phyloP scores from a whole-genome alignment of 2,888 invertebrate genomes.

The Lycocerus yunnanus region DNA sequence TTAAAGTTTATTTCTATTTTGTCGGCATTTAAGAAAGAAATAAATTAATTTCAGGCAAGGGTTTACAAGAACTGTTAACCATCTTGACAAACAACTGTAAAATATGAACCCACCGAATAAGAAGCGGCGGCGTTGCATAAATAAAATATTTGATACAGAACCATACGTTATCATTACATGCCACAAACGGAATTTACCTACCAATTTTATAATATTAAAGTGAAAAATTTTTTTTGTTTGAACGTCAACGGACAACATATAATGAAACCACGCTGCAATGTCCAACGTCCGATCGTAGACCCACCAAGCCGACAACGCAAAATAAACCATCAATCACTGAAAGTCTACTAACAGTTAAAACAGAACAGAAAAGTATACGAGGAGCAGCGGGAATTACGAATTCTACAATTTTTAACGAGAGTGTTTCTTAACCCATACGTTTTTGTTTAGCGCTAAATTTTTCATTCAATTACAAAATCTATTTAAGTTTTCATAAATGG shows the following conservation, averaged over 20 bases:
- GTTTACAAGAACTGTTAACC: slow-evolving; percentile 49
- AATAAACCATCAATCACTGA: slow-evolving; percentile 57
- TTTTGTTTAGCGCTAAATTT: slow-evolving; percentile 47
- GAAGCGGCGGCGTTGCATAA: slow-evolving; percentile 43
- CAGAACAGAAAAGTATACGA: slow-evolving; percentile 48
- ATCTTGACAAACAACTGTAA: slow-evolving; percentile 53
- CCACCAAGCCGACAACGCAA: slow-evolving; percentile 56
- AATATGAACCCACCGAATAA: slow-evolving; percentile 49
- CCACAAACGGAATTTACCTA: slow-evolving; percentile 24
- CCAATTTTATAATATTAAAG: neutral
- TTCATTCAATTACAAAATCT: slow-evolving; percentile 51
- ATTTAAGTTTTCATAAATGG: slow-evolving; percentile 51
- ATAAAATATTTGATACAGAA: slow-evolving; percentile 36
- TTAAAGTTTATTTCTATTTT: slow-evolving; percentile 29
- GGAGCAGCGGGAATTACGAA: slow-evolving; percentile 55
- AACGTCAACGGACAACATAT: slow-evolving; percentile 9
- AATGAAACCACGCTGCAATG: slow-evolving; percentile 34
- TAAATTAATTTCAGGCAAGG: slow-evolving; percentile 47
- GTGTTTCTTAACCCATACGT: slow-evolving; percentile 41
- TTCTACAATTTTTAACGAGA: slow-evolving; percentile 52
- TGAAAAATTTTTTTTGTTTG: neutral
- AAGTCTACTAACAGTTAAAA: slow-evolving; percentile 53
- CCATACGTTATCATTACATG: slow-evolving; percentile 34
- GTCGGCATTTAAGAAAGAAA: slow-evolving; percentile 39
- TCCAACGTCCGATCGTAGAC: slow-evolving; percentile 48